These are phyloP conservation scores for Drosophila mimetica DNA, from an alignment of 2,888 invertebrate genomes.

Conservation along the genomic window DNA sequence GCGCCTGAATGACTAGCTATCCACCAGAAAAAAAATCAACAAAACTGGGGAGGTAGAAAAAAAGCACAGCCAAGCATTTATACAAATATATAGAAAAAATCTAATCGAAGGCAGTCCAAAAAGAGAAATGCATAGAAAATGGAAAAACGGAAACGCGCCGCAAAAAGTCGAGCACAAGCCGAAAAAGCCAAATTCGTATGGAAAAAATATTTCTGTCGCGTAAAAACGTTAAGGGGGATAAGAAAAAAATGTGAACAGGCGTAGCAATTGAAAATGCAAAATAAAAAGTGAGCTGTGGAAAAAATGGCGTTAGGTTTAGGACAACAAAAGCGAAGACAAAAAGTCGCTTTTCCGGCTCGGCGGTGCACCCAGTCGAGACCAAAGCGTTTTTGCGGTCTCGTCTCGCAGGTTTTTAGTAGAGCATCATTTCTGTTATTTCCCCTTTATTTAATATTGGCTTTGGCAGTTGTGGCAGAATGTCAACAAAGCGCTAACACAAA, in stretches of 20 bases:
- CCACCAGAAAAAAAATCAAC: conserved; percentile 36
- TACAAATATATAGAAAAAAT: conserved; percentile 67
- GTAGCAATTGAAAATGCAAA: conserved; percentile 71
- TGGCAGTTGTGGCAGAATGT: conserved; percentile 48
- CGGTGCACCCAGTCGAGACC: conserved; percentile 50
- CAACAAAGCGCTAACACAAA: conserved; percentile 44
- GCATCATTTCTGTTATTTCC: conserved; percentile 38
- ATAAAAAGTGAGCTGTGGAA: conserved; percentile 62
- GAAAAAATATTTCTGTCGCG: conserved; percentile 66
- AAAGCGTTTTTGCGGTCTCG: conserved; percentile 65
- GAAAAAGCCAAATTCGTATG: conserved; percentile 54
- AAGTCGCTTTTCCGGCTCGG: conserved; percentile 45
- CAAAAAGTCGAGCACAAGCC: conserved; percentile 35
- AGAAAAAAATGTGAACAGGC: conserved; percentile 53
- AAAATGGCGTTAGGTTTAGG: conserved; percentile 70
- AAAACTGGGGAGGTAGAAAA: conserved; percentile 3
- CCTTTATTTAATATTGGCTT: conserved; percentile 48
- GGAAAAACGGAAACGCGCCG: conserved; percentile 48
- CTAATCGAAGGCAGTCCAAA: conserved; percentile 73
- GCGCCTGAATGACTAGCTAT: conserved; percentile 65
- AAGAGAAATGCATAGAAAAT: conserved; percentile 45
- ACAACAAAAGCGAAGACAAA: conserved; percentile 57
- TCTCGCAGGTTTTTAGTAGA: conserved; percentile 53
- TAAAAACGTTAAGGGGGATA: conserved; percentile 35
- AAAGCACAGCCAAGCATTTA: conserved; percentile 55